Evolutionary conservation across 2,888 invertebrate genomes (phyloP), one percentile per base, ranked within the genome.

Genomic region (Oscheius sp.): DNA sequence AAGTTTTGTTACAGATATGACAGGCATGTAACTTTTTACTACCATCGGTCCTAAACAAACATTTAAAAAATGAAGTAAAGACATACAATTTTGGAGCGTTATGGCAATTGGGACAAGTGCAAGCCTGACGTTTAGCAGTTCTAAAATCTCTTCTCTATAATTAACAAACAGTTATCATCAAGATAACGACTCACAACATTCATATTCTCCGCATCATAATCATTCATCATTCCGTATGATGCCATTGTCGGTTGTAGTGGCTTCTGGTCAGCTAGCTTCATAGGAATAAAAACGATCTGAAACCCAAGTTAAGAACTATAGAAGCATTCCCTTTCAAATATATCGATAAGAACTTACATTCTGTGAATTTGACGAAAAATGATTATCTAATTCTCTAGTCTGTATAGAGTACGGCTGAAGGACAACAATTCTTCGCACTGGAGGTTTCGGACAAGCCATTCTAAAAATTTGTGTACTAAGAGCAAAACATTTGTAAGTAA

Each of bases 71-170:
- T 38, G n/a, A n/a, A n/a, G 14, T 9, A 8, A 28, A 49, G 5
- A 73, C 75, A 67, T 38, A 76, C 76, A 70, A 69, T 36, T 75
- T 66, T 17, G 64, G 67, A 14, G 65, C 66, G 9, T 67, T 76
- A 49, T 75, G 72, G 86, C 97, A 97, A 87, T 97, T 96, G 0
- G 96, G 97, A 87, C 96, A 97, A 0, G 95, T 95, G 87, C 97
- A 97, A 0, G 96, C 96, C 8, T 96, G 94, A 45, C 97, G 89
- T 81, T 84, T 84, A 33, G 82, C 78, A 17, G 50, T 67, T 66
- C 69, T 61, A 32, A n/a, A n/a, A n/a, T n/a, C n/a, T n/a, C n/a
- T n/a, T n/a, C 45, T 67, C 64, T 78, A 47, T 51, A 67, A 67
- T n/a, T n/a, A n/a, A n/a, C n/a, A n/a, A n/a, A n/a, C n/a, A n/a